phyloP scores from a whole-genome alignment of 2,797 vertebrate species.

The Poeciliopsis infans region DNA sequence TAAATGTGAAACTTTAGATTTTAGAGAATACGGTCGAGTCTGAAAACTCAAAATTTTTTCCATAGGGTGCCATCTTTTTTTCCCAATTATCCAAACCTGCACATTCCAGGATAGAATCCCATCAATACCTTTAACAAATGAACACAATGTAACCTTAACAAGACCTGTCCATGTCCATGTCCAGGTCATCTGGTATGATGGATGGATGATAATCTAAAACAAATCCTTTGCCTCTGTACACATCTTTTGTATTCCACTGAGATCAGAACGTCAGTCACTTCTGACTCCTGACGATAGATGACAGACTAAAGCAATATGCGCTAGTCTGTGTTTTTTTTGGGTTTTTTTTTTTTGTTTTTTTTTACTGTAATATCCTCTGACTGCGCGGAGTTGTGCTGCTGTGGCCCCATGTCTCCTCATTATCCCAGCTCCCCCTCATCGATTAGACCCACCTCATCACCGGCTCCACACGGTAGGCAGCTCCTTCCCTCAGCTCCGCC shows the following conservation, averaged over 20 bases:
- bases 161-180: not conserved
- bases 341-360: not conserved
- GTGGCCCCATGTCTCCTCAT: constrained; percentile 63
- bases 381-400: constrained; percentile 40
- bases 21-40: not conserved
- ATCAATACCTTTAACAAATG: not conserved
- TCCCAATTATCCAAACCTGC: constrained; percentile 28
- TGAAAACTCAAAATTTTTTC: not conserved
- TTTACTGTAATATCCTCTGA: constrained; percentile 60
- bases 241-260: not conserved
- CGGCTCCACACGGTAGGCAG: constrained; percentile 55
- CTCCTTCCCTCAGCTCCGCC: constrained; percentile 57
- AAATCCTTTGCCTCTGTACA: no score
- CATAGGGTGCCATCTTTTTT: constrained; percentile 5
- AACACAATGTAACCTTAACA: not conserved
- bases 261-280: constrained; percentile 5
- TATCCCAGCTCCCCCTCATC: constrained; percentile 70
- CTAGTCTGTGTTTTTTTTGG: constrained; percentile 1
- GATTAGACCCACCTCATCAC: constrained; percentile 75
- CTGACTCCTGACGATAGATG: constrained; percentile 37
- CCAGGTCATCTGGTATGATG: no score
- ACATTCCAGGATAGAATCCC: not conserved
- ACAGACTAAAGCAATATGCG: constrained; percentile 23
- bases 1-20: not conserved
- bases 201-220: no score